A percentile compares a stretch with the other conserved stretches of the same genome.
These are phyloP conservation scores for Hyposoter dolosus DNA, from an alignment of 2,888 invertebrate genomes.

Conservation along the genomic window DNA sequence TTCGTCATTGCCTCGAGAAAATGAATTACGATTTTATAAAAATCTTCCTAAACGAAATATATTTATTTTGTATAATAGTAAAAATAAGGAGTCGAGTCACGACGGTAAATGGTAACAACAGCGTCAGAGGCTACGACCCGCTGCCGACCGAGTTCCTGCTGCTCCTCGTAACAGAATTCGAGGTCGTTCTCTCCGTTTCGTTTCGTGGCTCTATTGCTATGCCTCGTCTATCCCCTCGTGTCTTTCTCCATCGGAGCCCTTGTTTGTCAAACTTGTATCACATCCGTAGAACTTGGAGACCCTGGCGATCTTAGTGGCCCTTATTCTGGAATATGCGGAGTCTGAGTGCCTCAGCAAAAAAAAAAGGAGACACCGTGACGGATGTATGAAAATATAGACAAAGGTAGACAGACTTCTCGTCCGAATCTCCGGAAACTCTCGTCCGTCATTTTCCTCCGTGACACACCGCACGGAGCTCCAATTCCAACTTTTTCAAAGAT, in stretches of 20 bases:
- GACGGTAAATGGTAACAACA: conserved; percentile 67
- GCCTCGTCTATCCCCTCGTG: conserved; percentile 23
- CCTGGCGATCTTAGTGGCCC: conserved; percentile 48
- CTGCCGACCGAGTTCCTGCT: conserved; percentile 45
- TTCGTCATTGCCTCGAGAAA: too few relatives aligned
- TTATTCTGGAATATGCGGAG: conserved; percentile 32
- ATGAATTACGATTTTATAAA: too few relatives aligned
- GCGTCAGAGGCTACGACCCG: conserved; percentile 35
- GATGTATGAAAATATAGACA: conserved; percentile 5
- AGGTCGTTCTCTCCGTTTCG: conserved; percentile 23
- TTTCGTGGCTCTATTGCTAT: conserved; percentile 13
- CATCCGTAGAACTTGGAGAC: conserved; percentile 41
- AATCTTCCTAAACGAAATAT: too few relatives aligned
- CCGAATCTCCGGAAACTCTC: neutral
- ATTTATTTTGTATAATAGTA: too few relatives aligned
- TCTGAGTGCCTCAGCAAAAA: neutral
- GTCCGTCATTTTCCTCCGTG: conserved; percentile 2
- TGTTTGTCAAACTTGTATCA: conserved; percentile 61
- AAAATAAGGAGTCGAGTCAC: conserved; percentile 58
- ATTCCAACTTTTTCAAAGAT: too few relatives aligned
- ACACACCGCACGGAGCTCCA: neutral
- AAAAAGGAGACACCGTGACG: neutral
- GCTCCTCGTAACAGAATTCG: conserved; percentile 48
- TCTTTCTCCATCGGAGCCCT: conserved; percentile 29
- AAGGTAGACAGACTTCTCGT: neutral